These are phyloP conservation scores for Ivindomyrus marchei DNA, from an alignment of 2,113 vertebrate species.

Conservation along the genomic window DNA sequence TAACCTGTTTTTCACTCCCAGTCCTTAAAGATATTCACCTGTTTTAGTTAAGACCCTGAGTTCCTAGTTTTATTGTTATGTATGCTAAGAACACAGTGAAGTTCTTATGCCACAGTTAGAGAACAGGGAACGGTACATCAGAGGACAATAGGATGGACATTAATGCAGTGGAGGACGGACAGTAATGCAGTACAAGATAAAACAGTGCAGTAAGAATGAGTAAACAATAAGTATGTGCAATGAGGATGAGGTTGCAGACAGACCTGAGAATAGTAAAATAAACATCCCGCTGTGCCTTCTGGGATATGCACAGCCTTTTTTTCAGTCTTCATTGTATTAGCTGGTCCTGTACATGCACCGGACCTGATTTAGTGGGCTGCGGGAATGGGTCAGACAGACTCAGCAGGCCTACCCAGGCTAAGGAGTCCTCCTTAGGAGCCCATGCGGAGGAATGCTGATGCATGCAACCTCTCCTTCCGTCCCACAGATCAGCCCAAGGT, in stretches of 20 bases:
- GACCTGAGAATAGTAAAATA: background rate
- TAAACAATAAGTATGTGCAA: background rate
- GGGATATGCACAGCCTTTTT: background rate
- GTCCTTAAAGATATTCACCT: background rate
- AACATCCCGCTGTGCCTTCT: background rate
- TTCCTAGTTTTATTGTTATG: background rate
- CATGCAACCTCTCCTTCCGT: conserved; percentile 12
- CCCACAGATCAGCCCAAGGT: conserved; percentile 74
- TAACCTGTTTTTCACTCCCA: background rate
- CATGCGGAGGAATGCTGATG: background rate
- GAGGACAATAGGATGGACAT: background rate
- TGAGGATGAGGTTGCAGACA: background rate
- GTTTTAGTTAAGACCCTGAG: background rate
- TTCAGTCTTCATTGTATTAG: background rate
- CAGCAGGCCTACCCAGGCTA: background rate
- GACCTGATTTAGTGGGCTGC: background rate
- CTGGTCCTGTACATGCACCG: background rate
- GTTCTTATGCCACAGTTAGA: background rate
- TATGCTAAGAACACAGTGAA: background rate
- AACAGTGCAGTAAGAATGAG: background rate
- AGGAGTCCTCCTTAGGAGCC: background rate
- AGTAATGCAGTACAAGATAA: background rate
- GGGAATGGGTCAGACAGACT: background rate
- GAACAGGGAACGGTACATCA: background rate
- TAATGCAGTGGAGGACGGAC: background rate